Evolutionary conservation across 2,888 invertebrate genomes (phyloP).

Genomic region (Plebejus argus): DNA sequence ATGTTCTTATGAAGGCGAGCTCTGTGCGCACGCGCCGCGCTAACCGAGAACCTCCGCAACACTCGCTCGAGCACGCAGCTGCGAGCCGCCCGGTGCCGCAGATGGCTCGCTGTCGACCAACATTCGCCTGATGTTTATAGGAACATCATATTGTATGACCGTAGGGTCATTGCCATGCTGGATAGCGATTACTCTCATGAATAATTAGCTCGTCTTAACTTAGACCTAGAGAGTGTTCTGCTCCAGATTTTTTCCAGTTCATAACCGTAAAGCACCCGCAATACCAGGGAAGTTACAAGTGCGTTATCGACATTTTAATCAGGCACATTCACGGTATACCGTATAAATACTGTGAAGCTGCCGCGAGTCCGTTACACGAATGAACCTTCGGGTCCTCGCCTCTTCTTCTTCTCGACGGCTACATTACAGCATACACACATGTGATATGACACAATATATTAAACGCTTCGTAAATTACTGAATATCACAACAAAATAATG

Average conservation of each 20-base stretch:
- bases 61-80: background rate
- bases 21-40: conserved; percentile 1
- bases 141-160: no score
- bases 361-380: background rate
- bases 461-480: background rate
- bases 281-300: background rate
- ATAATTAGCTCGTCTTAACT: background rate
- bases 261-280: background rate
- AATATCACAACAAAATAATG: background rate
- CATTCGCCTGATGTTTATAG: background rate
- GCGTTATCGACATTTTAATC: background rate
- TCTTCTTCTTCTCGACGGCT: background rate
- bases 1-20: background rate
- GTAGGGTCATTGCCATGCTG: background rate
- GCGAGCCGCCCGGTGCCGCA: background rate
- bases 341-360: background rate
- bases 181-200: background rate
- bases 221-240: background rate
- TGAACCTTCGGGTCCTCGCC: background rate
- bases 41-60: background rate
- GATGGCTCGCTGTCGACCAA: background rate
- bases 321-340: background rate
- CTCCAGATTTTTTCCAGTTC: background rate
- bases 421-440: background rate
- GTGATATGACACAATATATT: no score